Evolutionary conservation across 2,797 vertebrate genomes (phyloP).

Genomic region (Pantherophis vulpinus): DNA sequence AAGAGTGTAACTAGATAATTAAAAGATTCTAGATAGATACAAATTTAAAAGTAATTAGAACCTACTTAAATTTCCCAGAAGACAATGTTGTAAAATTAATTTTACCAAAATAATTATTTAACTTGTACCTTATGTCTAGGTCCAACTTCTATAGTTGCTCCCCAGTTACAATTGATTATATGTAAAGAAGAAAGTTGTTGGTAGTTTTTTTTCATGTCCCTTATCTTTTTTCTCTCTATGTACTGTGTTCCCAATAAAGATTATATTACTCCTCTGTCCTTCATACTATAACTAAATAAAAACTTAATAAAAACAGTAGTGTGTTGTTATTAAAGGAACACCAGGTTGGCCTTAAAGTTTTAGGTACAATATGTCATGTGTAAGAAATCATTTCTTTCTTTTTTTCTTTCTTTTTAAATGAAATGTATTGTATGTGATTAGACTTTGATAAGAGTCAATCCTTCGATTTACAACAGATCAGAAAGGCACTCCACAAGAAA

Average conservation of each 20-base stretch:
- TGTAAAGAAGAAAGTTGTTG: background rate
- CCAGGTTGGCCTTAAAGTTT: background rate
- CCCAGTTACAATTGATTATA: background rate
- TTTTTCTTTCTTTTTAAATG: no score
- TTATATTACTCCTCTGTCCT: background rate
- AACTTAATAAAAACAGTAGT: background rate
- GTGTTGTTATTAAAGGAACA: background rate
- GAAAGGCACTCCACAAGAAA: no score
- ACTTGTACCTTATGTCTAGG: background rate
- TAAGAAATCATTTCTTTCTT: background rate
- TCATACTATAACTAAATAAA: background rate
- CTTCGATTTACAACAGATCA: no score
- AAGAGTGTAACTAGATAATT: background rate
- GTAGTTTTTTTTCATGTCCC: background rate
- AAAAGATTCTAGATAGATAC: background rate
- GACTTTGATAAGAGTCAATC: no score
- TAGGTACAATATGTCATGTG: background rate
- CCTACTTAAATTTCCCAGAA: constrained; percentile 42
- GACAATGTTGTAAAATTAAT: background rate
- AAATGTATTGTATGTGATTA: no score
- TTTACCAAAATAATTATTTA: background rate
- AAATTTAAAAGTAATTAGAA: background rate
- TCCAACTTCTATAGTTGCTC: background rate
- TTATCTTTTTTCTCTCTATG: background rate
- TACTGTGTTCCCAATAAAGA: background rate